Percentiles rank a stretch among this genome's conserved stretches.
Evolutionary conservation across 2,797 vertebrate species (phyloP).

Genomic region (Rhodeus uyekii): DNA sequence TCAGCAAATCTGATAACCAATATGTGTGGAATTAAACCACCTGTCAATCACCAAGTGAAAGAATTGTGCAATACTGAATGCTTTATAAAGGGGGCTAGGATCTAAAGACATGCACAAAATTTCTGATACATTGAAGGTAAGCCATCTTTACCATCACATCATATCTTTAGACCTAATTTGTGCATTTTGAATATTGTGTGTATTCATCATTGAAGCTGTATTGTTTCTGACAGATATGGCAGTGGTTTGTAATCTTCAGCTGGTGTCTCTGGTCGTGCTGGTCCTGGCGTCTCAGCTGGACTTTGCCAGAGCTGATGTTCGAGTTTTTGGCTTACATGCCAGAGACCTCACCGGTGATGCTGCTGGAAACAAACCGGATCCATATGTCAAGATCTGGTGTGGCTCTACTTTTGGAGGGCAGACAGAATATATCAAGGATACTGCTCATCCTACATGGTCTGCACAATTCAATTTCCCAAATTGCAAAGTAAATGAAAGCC

Average conservation of each 20-base stretch:
- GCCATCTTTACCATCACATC: background rate
- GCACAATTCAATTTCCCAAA: background rate
- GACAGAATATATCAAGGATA: background rate
- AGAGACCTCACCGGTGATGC: background rate
- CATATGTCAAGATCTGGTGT: constrained; percentile 30
- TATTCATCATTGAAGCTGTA: background rate
- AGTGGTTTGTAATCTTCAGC: background rate
- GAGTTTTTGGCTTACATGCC: background rate
- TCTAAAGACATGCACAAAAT: background rate
- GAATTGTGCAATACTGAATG: background rate
- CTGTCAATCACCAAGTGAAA: background rate
- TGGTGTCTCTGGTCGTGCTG: background rate
- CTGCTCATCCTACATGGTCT: background rate
- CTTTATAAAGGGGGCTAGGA: background rate
- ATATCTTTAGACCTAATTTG: background rate
- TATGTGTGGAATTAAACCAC: background rate
- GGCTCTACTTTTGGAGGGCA: background rate
- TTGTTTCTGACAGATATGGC: background rate
- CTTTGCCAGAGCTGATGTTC: background rate
- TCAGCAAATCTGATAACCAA: background rate
- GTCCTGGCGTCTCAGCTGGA: constrained; percentile 3
- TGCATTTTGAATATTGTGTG: background rate
- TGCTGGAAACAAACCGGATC: background rate
- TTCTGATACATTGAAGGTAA: background rate
- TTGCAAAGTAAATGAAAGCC: background rate